A percentile compares a stretch with the other conserved stretches of the same genome.
Evolutionary conservation across 1,140 invertebrate species (phyloP).

Genomic region (Gryon sp.): DNA sequence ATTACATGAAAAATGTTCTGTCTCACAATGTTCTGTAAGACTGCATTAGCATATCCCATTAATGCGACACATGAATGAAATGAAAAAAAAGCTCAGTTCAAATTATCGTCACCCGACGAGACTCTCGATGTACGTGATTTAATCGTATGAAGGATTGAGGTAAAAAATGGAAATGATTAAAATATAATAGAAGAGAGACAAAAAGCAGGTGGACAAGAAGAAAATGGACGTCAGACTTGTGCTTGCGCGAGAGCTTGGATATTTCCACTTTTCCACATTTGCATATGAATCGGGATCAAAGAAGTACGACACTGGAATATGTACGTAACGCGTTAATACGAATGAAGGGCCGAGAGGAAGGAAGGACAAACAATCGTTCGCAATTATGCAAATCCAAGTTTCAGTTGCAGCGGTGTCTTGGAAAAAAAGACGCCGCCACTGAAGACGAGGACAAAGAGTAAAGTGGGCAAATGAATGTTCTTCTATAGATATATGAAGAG

Average conservation of each 20-base stretch:
- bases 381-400: constrained; percentile 76
- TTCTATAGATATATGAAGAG: constrained; percentile 53
- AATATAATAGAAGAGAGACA: constrained; percentile 57
- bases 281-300: constrained; percentile 76
- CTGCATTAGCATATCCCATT: constrained; percentile 42
- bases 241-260: constrained; percentile 65
- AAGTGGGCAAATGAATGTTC: constrained; percentile 57
- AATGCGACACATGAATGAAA: constrained; percentile 39
- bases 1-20: constrained; percentile 22
- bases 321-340: constrained; percentile 71
- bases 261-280: constrained; percentile 72
- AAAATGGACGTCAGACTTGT: constrained; percentile 67
- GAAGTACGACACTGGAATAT: constrained; percentile 65
- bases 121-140: constrained; percentile 38
- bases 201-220: constrained; percentile 45
- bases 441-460: constrained; percentile 48
- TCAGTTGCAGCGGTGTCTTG: constrained; percentile 70
- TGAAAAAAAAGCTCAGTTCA: constrained; percentile 24
- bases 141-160: constrained; percentile 43
- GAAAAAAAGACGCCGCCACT: constrained; percentile 53
- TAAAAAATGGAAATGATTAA: constrained; percentile 57
- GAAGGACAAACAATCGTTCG: constrained; percentile 77
- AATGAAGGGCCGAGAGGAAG: no score
- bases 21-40: constrained; percentile 7
- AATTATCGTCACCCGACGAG: constrained; percentile 44